Percentiles rank a stretch among this genome's conserved stretches.
Conservation (phyloP, 2,888 invertebrate species). For the Poecilobothrus nobilitatus region DNA sequence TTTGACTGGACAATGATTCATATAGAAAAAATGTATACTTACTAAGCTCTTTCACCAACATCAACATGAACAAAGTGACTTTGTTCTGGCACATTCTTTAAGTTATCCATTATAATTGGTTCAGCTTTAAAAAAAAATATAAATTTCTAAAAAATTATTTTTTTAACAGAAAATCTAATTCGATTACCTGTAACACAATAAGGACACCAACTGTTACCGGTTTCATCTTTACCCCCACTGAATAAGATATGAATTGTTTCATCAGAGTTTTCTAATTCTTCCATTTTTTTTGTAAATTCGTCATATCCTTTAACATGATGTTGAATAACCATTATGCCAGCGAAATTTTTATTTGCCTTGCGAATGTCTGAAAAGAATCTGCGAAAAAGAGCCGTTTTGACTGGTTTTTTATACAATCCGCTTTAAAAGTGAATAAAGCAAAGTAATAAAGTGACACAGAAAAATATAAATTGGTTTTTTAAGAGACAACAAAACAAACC, state of each 20-base stretch:
- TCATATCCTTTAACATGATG: slow-evolving; percentile 43
- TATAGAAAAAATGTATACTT: slow-evolving; percentile 23
- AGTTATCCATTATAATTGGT: slow-evolving; percentile 62
- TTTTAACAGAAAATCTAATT: background rate
- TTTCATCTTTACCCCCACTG: slow-evolving; percentile 42
- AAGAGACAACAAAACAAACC: no score
- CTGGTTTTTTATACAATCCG: background rate
- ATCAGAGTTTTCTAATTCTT: slow-evolving; percentile 35
- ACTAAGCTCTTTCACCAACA: slow-evolving; percentile 69
- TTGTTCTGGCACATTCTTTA: slow-evolving; percentile 53
- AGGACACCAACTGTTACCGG: slow-evolving; percentile 79
- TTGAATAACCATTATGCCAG: slow-evolving; percentile 37
- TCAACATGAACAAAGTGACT: slow-evolving; percentile 65
- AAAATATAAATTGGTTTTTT: no score
- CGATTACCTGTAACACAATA: slow-evolving; percentile 73
- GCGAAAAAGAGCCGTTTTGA: background rate
- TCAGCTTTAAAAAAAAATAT: slow-evolving; percentile 57
- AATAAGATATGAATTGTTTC: slow-evolving; percentile 41
- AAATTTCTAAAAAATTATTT: background rate
- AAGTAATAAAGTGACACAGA: no score
- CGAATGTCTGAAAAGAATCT: background rate
- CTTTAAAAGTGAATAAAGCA: no score
- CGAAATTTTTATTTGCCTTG: background rate
- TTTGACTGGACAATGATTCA: no score
- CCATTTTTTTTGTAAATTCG: slow-evolving; percentile 41